Evolutionary conservation across 2,113 vertebrate genomes (phyloP), one percentile per base, ranked within the genome.

Genomic region (Prolemur simus): DNA sequence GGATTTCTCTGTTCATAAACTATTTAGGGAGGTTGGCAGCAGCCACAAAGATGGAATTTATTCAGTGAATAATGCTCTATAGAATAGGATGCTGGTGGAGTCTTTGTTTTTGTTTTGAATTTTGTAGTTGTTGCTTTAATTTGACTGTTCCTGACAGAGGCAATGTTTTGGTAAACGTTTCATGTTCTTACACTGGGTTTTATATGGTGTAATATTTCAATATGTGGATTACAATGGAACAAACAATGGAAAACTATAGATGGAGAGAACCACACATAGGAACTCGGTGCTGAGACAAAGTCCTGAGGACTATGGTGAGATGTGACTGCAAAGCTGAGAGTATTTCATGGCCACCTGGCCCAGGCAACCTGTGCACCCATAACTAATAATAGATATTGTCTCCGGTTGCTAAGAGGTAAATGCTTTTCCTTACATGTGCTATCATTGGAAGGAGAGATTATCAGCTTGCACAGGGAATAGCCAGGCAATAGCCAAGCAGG

Each of bases 321-420:
- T 20, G 14, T 1, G 25, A 3, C 60, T 63, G 25, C 60, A 63
- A 63, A 63, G 27, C 39, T 2, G 9, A 8, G 0, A 9, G 37
- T n/a, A 2, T 52, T 34, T 56, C 15, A 10, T 0, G 3, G 25
- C 1, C n/a, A 21, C 34, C 4, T 3, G 6, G 29, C 25, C 82
- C 12, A n/a, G 13, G 37, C 0, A 1, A 3, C 34, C 52, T 3
- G 12, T 1, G 25, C 13, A 0, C 32, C 13, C 1, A 0, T 17
- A 37, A 12, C 2, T 12, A 6, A 10, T 5, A 32, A 29, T n/a
- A 17, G 14, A 2, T 76, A 39, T 6, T 71, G 32, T 29, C 76
- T 68, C 25, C 21, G 45, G 29, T 45, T 15, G 4, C 12, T 54
- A 13, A 20, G 8, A 37, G 56, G 29, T 23, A 27, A 54, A 63